These are phyloP conservation scores for Rhagoletis zephyria DNA, from an alignment of 1,140 invertebrate species.

Conservation along the genomic window DNA sequence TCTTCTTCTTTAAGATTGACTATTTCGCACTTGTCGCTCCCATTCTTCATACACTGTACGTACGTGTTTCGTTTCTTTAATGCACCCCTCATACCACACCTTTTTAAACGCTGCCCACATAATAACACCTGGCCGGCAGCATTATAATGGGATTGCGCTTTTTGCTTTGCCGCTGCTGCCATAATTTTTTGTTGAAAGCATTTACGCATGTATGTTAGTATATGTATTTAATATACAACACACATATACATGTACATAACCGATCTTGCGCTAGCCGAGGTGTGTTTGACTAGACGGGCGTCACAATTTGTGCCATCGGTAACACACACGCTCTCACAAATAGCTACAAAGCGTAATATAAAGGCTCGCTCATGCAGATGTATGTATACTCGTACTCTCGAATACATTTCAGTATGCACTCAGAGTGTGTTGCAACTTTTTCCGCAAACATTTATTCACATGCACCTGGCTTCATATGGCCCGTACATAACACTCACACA, in stretches of 20 bases:
- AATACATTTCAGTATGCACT: slow-evolving; percentile 19
- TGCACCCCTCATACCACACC: not conserved
- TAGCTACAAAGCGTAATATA: not conserved
- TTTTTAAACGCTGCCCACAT: not conserved
- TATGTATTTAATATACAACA: not conserved
- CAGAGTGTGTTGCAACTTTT: slow-evolving; percentile 31
- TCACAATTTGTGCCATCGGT: slow-evolving; percentile 46
- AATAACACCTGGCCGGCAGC: slow-evolving; percentile 48
- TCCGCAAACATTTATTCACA: not conserved
- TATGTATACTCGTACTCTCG: not conserved
- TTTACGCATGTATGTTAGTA: not conserved
- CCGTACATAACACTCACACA: not conserved
- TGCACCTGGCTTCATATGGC: not conserved
- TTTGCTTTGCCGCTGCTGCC: not conserved
- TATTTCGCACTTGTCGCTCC: not conserved
- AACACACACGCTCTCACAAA: not conserved
- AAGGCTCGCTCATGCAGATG: not conserved
- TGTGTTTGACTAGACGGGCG: slow-evolving; percentile 34
- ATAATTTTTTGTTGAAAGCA: not conserved
- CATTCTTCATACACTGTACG: not conserved
- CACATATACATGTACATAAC: not conserved
- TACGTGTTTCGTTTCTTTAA: not conserved
- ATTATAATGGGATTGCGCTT: slow-evolving; percentile 37
- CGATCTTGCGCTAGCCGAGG: not conserved
- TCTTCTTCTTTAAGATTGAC: not conserved